phyloP scores from a whole-genome alignment of 2,888 invertebrate species.

The Invenusta paracnida region DNA sequence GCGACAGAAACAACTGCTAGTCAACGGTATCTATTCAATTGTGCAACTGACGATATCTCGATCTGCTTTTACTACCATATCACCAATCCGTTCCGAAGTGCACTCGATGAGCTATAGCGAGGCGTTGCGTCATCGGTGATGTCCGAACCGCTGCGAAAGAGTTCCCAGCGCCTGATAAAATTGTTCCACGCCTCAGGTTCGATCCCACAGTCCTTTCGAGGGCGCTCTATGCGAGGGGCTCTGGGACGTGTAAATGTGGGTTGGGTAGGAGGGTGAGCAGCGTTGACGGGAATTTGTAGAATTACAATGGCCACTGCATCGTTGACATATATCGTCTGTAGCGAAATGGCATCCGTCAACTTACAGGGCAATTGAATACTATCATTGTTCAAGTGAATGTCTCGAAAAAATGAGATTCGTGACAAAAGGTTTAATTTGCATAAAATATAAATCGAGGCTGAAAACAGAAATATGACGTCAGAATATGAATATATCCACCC shows the following conservation, averaged over 20 bases:
- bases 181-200: conserved; percentile 3
- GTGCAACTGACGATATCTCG: neutral
- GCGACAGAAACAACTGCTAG: neutral
- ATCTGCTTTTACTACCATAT: neutral
- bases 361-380: neutral
- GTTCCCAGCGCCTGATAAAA: too few species aligned
- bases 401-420: too few species aligned
- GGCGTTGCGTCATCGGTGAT: too few species aligned
- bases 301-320: neutral
- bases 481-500: too few species aligned
- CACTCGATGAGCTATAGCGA: too few species aligned
- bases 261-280: neutral
- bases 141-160: neutral
- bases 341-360: neutral
- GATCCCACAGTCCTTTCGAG: neutral
- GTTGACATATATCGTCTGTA: too few species aligned
- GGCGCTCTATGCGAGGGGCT: too few species aligned
- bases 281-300: neutral
- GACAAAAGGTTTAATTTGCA: too few species aligned
- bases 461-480: too few species aligned
- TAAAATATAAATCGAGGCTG: too few species aligned
- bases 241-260: neutral
- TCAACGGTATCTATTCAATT: neutral
- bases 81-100: too few species aligned
- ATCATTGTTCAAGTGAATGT: neutral